Percentiles rank a stretch among this genome's conserved stretches.
phyloP scores from a whole-genome alignment of 2,888 invertebrate species.

The Acanthopleura granulata region DNA sequence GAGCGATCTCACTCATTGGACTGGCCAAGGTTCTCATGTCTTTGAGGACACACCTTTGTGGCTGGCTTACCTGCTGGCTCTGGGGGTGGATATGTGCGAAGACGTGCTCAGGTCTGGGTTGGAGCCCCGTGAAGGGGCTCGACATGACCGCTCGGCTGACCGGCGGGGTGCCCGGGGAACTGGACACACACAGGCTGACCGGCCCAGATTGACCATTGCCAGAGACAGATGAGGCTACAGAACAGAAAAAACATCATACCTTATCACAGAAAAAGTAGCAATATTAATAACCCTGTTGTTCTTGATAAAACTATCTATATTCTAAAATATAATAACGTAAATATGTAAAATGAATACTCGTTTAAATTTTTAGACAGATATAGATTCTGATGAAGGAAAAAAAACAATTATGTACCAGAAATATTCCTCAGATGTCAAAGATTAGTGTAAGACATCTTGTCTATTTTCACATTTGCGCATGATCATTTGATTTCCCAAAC shows the following conservation, averaged over 20 bases:
- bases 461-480: too few species aligned
- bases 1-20: too few species aligned
- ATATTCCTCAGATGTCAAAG: too few species aligned
- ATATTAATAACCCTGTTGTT: not conserved
- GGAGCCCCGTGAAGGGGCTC: conserved; percentile 68
- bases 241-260: not conserved
- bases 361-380: too few species aligned
- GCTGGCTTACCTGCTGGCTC: conserved; percentile 66
- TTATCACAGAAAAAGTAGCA: too few species aligned
- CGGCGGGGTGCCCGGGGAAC: conserved; percentile 63
- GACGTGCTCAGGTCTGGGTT: conserved; percentile 77
- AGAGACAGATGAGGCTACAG: not conserved
- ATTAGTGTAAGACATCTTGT: too few species aligned
- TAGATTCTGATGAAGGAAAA: too few species aligned
- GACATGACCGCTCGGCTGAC: conserved; percentile 69
- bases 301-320: not conserved
- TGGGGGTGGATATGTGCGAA: conserved; percentile 96
- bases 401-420: too few species aligned
- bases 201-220: not conserved
- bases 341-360: too few species aligned
- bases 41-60: not conserved
- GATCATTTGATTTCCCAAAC: too few species aligned
- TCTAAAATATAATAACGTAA: too few species aligned
- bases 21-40: too few species aligned
- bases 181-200: conserved; percentile 33